Evolutionary conservation across 1,140 invertebrate species (phyloP).

Genomic region (Drosophila pectinifera): DNA sequence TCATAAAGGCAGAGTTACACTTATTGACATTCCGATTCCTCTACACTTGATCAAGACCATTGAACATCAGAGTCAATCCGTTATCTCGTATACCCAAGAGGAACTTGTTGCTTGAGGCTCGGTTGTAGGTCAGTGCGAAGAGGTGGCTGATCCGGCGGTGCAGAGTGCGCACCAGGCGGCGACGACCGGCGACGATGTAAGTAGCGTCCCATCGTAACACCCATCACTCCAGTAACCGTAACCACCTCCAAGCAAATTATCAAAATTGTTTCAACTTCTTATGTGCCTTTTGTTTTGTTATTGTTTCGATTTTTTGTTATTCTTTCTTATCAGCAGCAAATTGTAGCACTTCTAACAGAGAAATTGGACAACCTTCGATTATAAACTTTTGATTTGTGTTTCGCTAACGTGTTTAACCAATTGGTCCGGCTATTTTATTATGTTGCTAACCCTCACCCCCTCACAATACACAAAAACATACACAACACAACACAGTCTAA

Average conservation of each 20-base stretch:
- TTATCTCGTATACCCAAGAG: constrained; percentile 42
- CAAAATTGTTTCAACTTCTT: constrained; percentile 31
- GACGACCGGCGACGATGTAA: constrained; percentile 77
- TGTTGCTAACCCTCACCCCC: constrained; percentile 58
- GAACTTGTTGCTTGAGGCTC: constrained; percentile 72
- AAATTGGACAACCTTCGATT: constrained; percentile 35
- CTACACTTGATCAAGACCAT: constrained; percentile 29
- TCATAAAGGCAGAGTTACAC: constrained; percentile 11
- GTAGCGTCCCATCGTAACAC: constrained; percentile 64
- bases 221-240: constrained; percentile 51
- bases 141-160: constrained; percentile 74
- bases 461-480: constrained; percentile 18
- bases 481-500: not conserved
- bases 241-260: constrained; percentile 42
- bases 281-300: constrained; percentile 30
- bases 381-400: constrained; percentile 43
- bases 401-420: constrained; percentile 50
- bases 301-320: constrained; percentile 23
- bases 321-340: constrained; percentile 30
- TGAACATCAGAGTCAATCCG: constrained; percentile 29
- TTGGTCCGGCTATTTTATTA: constrained; percentile 66
- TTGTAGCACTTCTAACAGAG: constrained; percentile 46
- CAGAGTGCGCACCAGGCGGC: constrained; percentile 75
- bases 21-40: constrained; percentile 22
- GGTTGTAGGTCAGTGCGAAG: constrained; percentile 70